Evolutionary conservation across 2,113 vertebrate genomes (phyloP), one percentile per base, ranked within the genome.

Genomic region (Emberiza fucata): DNA sequence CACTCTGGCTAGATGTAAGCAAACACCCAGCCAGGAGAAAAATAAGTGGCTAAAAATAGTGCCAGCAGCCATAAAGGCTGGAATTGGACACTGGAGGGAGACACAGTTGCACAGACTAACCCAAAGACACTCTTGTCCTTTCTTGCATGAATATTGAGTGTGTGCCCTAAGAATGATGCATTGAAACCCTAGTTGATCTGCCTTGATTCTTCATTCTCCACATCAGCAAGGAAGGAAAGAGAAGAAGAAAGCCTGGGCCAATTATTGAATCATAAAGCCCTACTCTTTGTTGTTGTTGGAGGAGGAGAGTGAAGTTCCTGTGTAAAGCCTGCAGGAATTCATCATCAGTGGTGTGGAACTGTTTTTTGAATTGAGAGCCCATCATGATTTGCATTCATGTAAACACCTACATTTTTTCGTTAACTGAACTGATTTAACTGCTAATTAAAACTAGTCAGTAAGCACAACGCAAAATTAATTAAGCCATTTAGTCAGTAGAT

Each of bases 391-490:
- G 97, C 92, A 97, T 97, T 97, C 96, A 92, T 96, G 96, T 97
- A 98, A 98, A 98, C 87, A 97, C 97, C 96, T 97, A 96, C 94
- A 95, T 97, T 97, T 98, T 97, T 97, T 96, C 0, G n/a, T 97
- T 98, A 98, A 98, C 95, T 95, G 97, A 98, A 98, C 96, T 97
- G 97, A 98, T 98, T 98, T 98, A 98, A 98, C 96, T 98, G 97
- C 97, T 98, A 98, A 98, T 98, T 98, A 98, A 98, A 98, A 98
- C 93, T 97, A 98, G 96, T 97, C 97, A 97, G 97, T 98, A 98
- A 98, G 97, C 97, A 98, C 97, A 98, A 98, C 69, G 75, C 96
- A 97, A 98, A 98, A 98, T 98, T 98, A 98, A 98, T 98, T 98
- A 98, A 98, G 96, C 94, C 93, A 97, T 98, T 98, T 97, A 98